Base-by-base conservation (phyloP, 1,140 invertebrate genomes). In the Belonocnema kinseyi region DNA sequence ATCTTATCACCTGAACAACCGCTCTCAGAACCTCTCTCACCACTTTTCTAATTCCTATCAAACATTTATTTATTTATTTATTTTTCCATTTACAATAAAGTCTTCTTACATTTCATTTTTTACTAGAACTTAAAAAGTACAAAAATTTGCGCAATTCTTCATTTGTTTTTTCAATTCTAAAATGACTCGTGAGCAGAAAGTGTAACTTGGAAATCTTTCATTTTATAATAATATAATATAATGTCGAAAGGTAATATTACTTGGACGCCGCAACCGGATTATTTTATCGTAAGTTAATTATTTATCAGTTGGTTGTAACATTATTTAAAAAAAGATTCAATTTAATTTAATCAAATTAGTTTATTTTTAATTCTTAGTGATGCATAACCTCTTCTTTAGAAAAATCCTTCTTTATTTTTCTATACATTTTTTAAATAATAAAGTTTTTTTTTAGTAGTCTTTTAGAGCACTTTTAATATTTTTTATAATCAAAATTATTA, bases 231-330 rank as follows among this genome's bases (percentile, higher is more conserved):
- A 66, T 26, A 26, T 26, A 26, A 26, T 26, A 26, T 26, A 33
- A 66, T 66, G 8, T 66, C 61, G 40, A 40, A 16, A 40, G 46
- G 26, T 26, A n/a, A 66, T 46, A 66, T 21, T 40, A 3, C 33
- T 40, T 66, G 61, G 14, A 21, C 61, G 10, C 50, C 76, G 33
- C 61, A 77, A 74, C 66, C 53, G 51, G 53, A 77, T 73, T 74
- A 74, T 74, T 73, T 77, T 61, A 21, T 74, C 17, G 72, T 74
- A 56, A 77, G 76, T 73, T 56, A 19, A 33, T n/a, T 17, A 26
- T 19, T 19, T 19, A 16, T 50, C 2, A 50, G 8, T 54, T 46
- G 14, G 16, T 10, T 10, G 54, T 66, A n/a, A 73, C 14, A 50
- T 40, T 71, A 33, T 11, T 50, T 51, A 21, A 17, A 0, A 71